These are phyloP conservation scores for Apoda limacodes DNA, from an alignment of 2,888 invertebrate species.

Conservation along the genomic window DNA sequence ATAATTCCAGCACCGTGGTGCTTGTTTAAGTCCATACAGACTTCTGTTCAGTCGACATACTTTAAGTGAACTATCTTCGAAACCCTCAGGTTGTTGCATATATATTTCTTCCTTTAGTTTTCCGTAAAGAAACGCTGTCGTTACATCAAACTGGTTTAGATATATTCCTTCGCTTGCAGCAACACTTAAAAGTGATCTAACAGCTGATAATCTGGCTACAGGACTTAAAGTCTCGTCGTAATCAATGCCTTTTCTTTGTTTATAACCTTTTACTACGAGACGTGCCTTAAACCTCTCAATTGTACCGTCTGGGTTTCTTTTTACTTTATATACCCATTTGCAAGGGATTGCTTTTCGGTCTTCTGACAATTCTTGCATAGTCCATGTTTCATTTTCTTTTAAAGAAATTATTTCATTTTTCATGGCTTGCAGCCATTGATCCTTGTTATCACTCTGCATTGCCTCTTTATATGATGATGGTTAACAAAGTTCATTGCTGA, in stretches of 20 bases:
- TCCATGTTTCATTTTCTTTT: too few species aligned
- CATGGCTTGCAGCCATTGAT: too few species aligned
- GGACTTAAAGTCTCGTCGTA: background rate
- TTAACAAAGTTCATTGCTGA: too few species aligned
- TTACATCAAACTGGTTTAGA: background rate
- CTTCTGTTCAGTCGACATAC: constrained; percentile 8
- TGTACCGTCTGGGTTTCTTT: too few species aligned
- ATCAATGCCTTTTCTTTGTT: background rate
- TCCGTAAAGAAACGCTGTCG: constrained; percentile 8
- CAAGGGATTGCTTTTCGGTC: too few species aligned
- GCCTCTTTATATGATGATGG: too few species aligned
- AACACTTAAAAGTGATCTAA: background rate
- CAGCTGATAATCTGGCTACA: background rate
- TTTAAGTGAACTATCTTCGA: constrained; percentile 1
- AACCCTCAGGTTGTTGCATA: constrained; percentile 9
- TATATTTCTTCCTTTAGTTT: constrained; percentile 9
- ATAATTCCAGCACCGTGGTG: constrained; percentile 9
- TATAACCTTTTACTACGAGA: background rate
- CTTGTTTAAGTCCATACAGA: constrained; percentile 12
- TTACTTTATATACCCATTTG: too few species aligned
- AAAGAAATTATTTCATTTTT: too few species aligned
- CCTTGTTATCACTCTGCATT: too few species aligned
- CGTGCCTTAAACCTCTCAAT: too few species aligned
- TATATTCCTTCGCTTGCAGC: background rate
- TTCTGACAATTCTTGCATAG: too few species aligned